Percentiles rank a stretch among this genome's conserved stretches.
phyloP scores from a whole-genome alignment of 1,140 invertebrate genomes.

The Ptiloglossa arizonensis region DNA sequence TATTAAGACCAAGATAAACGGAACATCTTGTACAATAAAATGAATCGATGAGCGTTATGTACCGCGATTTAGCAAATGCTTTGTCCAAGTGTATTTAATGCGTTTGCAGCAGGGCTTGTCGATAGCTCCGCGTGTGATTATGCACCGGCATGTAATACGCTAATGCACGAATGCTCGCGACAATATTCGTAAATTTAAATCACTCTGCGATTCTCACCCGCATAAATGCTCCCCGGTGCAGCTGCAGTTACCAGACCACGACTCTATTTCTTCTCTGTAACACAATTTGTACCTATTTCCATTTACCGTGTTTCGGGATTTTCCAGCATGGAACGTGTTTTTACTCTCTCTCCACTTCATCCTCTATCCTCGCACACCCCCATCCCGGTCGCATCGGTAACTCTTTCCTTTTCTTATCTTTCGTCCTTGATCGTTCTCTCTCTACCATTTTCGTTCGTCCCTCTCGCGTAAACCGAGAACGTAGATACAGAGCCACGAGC shows the following conservation, averaged over 20 bases:
- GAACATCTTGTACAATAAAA: neutral
- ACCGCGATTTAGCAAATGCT: constrained; percentile 20
- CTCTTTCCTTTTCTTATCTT: neutral
- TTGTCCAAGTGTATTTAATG: constrained; percentile 9
- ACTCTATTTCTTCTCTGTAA: constrained; percentile 48
- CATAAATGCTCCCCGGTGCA: constrained; percentile 23
- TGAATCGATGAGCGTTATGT: neutral
- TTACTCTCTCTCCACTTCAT: neutral
- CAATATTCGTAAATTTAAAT: constrained; percentile 49
- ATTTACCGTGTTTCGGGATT: constrained; percentile 36
- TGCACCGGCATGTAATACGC: constrained; percentile 33
- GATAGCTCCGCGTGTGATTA: constrained; percentile 35
- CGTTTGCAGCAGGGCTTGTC: constrained; percentile 16
- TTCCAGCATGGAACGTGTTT: constrained; percentile 28
- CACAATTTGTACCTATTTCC: constrained; percentile 41
- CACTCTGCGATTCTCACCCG: constrained; percentile 38
- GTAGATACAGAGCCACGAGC: neutral
- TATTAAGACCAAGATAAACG: neutral
- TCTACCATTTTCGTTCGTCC: constrained; percentile 1
- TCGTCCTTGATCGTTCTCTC: neutral
- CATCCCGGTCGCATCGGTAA: neutral
- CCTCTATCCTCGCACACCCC: too few relatives aligned
- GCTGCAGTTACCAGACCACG: constrained; percentile 31
- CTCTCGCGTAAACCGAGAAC: neutral
- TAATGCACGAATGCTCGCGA: constrained; percentile 26